Evolutionary conservation across 2,888 invertebrate species (phyloP).

Genomic region (Osmoderma eremita): DNA sequence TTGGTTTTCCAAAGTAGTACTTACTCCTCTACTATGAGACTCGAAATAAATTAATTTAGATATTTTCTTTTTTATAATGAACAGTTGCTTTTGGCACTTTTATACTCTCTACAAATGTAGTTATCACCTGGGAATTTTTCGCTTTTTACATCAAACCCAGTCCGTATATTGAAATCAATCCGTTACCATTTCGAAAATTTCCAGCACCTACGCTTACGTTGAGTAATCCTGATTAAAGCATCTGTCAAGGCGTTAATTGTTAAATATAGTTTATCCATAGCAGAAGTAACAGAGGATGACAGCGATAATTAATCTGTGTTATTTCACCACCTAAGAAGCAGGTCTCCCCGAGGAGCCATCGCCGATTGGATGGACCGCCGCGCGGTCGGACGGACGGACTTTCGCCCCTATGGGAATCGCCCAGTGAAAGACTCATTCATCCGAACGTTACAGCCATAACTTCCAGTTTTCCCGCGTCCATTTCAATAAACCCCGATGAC

Average conservation of each 20-base stretch:
- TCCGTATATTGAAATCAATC: too few species aligned
- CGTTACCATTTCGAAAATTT: too few species aligned
- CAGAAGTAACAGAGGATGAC: constrained; percentile 63
- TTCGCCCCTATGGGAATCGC: constrained; percentile 50
- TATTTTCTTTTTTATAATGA: too few species aligned
- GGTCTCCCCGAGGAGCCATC: constrained; percentile 61
- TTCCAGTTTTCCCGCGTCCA: constrained; percentile 46
- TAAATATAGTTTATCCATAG: constrained; percentile 64
- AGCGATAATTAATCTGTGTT: constrained; percentile 65
- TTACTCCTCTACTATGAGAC: too few species aligned
- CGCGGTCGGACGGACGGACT: constrained; percentile 45
- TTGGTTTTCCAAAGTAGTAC: too few species aligned
- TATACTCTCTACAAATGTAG: too few species aligned
- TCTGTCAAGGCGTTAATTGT: constrained; percentile 63
- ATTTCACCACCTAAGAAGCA: constrained; percentile 62
- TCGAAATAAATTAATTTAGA: too few species aligned
- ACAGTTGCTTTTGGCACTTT: too few species aligned
- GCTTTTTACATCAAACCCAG: too few species aligned
- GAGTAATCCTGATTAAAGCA: constrained; percentile 53
- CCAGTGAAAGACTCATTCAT: constrained; percentile 50
- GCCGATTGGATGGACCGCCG: constrained; percentile 52
- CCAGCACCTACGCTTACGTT: not conserved
- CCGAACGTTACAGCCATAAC: constrained; percentile 47
- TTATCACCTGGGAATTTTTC: too few species aligned
- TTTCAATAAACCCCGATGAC: constrained; percentile 40